Evolutionary conservation across 2,797 vertebrate species (phyloP).

Genomic region (Malurus splendens): DNA sequence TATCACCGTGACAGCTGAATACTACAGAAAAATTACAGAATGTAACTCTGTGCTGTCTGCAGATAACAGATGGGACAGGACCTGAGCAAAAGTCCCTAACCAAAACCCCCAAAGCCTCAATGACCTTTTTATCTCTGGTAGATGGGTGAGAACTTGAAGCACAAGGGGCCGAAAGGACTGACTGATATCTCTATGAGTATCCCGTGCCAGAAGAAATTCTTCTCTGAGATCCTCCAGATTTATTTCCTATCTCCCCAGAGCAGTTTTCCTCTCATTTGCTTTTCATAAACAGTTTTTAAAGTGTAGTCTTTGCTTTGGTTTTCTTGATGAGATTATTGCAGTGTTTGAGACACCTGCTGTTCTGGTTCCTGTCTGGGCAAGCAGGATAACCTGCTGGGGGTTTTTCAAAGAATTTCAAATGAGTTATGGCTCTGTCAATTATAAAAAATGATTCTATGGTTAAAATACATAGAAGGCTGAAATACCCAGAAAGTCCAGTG

Average conservation of each 20-base stretch:
- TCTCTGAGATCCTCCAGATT: neutral
- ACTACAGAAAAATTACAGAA: neutral
- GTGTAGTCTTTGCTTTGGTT: neutral
- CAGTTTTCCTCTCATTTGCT: neutral
- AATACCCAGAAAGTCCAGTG: neutral
- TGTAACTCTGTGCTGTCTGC: neutral
- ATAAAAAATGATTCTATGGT: neutral
- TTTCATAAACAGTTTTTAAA: neutral
- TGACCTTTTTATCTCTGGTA: neutral
- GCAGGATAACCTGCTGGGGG: neutral
- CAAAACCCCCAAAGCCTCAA: neutral
- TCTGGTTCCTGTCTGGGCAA: neutral
- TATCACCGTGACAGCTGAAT: neutral
- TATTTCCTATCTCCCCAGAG: neutral
- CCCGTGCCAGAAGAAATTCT: neutral
- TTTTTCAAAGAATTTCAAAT: neutral
- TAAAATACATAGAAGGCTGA: neutral
- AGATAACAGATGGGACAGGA: neutral
- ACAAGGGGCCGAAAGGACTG: neutral
- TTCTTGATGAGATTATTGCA: neutral
- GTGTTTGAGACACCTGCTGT: neutral
- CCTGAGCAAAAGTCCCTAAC: neutral
- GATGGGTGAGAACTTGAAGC: neutral
- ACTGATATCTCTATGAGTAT: neutral
- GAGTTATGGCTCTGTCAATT: neutral